Base-by-base conservation (phyloP, 2,797 vertebrate species). In the Adrianichthys oophorus region DNA sequence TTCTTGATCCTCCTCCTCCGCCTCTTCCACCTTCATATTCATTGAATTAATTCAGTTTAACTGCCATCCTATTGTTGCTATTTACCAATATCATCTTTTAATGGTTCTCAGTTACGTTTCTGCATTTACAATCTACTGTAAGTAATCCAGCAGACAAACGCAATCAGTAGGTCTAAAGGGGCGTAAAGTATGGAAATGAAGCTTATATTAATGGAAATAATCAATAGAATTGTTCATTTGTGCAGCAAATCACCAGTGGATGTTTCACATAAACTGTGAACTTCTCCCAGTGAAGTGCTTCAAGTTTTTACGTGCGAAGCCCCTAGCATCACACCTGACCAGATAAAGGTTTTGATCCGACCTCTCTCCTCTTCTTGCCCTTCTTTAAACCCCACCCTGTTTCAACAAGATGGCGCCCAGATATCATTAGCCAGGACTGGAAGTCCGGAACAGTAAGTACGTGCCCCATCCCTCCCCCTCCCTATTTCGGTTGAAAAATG, bases 241-340 rank as follows among this genome's bases (percentile, higher is more conserved):
- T 65, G 37, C 21, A 19, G 16, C 55, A 65, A 48, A 37, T 8
- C 15, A 62, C 29, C 18, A 17, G 44, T 41, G 19, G 61, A 50
- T 68, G 62, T 76, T 65, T 29, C 47, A 19, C 50, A 46, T 72
- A 41, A 52, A 48, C 47, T 56, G 41, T 54, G 26, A 59, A 32
- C 40, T 19, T 69, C 15, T 16, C 52, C 41, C 54, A 5, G 56
- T 57, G 51, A 29, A 59, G 14, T 48, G 59, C 59, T 79, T 78
- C 82, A 55, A 78, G 86, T 87, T 87, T 87, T 82, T 84, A 89
- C 82, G 51, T 85, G 85, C 72, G 83, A 84, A 65, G 87, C 89
- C 86, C 82, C 80, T 76, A 90, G 87, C 68, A 69, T 84, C 78
- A 88, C 86, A 89, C 90, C 85, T 90, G 85, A 85, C 72, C 61